These are phyloP conservation scores for Hirtodrosophila confusa DNA, from an alignment of 2,888 invertebrate genomes.

Conservation along the genomic window DNA sequence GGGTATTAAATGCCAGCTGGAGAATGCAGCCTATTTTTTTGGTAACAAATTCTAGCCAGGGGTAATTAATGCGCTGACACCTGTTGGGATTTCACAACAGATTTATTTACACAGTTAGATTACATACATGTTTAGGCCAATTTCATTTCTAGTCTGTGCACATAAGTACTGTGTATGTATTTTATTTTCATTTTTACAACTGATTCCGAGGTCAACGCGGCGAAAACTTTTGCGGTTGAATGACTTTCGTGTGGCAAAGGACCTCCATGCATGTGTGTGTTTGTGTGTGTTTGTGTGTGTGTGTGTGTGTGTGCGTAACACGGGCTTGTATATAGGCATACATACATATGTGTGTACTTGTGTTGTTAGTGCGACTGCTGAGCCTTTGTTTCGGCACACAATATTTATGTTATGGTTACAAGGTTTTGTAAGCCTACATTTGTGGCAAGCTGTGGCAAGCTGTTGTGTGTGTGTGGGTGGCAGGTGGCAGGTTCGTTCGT, in stretches of 20 bases:
- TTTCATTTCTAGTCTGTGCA: neutral
- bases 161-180: neutral
- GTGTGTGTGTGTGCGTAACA: conserved; percentile 12
- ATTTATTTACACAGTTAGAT: neutral
- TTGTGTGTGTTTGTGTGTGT: conserved; percentile 14
- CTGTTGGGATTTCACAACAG: neutral
- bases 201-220: conserved; percentile 44
- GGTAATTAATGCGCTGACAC: neutral
- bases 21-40: too few species aligned
- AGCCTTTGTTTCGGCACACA: conserved; percentile 54
- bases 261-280: conserved; percentile 1
- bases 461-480: conserved; percentile 14
- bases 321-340: conserved; percentile 3
- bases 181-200: conserved; percentile 38
- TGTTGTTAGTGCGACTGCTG: conserved; percentile 24
- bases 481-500: neutral
- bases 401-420: conserved; percentile 71
- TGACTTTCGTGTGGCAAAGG: conserved; percentile 53
- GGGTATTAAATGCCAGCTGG: too few species aligned
- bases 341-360: conserved; percentile 5
- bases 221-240: conserved; percentile 66
- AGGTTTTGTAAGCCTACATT: conserved; percentile 55
- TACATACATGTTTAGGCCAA: neutral
- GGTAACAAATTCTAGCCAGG: neutral
- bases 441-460: conserved; percentile 25